phyloP scores from a whole-genome alignment of 2,113 vertebrate genomes.

The Dendropsophus ebraccatus region DNA sequence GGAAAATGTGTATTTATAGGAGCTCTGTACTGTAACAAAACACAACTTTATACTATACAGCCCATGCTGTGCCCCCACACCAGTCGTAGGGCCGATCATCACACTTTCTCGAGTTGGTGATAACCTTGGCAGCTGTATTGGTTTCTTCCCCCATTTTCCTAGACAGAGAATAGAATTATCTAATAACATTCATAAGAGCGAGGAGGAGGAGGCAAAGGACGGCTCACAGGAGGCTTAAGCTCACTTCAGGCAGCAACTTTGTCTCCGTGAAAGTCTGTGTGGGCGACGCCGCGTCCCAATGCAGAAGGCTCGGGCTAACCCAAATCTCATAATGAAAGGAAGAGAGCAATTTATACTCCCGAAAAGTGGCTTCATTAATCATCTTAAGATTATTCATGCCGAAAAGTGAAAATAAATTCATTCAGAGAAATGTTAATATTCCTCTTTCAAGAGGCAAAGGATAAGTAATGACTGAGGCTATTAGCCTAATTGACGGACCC shows the following conservation, averaged over 20 bases:
- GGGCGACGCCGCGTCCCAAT: background rate
- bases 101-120: no score
- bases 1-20: background rate
- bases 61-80: no score
- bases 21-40: background rate
- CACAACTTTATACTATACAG: no score
- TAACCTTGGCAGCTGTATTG: no score
- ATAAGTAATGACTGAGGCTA: constrained; percentile 16
- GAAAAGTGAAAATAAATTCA: background rate
- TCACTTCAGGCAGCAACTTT: background rate
- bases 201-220: no score
- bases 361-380: background rate
- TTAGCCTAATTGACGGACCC: constrained; percentile 17
- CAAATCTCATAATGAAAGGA: background rate
- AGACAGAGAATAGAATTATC: no score
- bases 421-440: constrained; percentile 20
- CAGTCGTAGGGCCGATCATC: no score
- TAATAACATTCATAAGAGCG: no score
- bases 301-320: background rate
- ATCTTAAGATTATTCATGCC: background rate
- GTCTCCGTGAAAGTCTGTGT: background rate
- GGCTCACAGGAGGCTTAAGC: no score
- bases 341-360: background rate
- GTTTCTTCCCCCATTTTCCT: no score
- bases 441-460: constrained; percentile 1